Evolutionary conservation across 1,140 invertebrate species (phyloP), one percentile per base, ranked within the genome.

Genomic region (Lepidostoma basale): DNA sequence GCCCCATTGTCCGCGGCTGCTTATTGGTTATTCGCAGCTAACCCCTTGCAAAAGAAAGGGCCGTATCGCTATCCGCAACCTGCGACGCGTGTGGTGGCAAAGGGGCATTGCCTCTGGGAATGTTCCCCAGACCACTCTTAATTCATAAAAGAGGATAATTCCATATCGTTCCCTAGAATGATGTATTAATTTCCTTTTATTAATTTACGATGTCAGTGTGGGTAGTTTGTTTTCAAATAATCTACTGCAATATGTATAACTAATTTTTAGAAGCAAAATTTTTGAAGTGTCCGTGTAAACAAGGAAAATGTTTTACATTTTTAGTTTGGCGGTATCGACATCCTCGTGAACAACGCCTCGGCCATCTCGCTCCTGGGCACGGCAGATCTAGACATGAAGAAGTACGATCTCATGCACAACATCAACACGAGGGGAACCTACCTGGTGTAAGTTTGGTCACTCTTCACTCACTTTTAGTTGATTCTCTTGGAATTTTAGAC

Each of bases 301-400:
- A 59, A 23, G 2, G 18, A 33, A 2, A 14, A 16, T 40, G 2
- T 52, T 6, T 60, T 22, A 42, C 62, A 12, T 59, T 80, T 80
- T 60, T 70, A 84, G 77, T 99, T 99, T 85, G 97, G 97, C 49
- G 95, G 96, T 3, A 98, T 99, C 75, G 97, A 99, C 78, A 93
- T 98, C 71, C 74, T 96, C 5, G 83, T 99, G 3, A 99, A 99
- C 79, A 99, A 99, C 87, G 97, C 97, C 0, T 97, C 95, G 75
- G 97, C 98, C 14, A 99, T 99, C 74, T 92, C 90, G 18, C 84
- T 99, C 18, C 97, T 96, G 0, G 86, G 85, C 10, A 99, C 97
- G 0, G 76, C 87, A 3, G 82, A 89, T 1, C 98, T 96, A 0
- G 89, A 95, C 16, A 98, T 99, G 96, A 99, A 99, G 82, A 86